phyloP scores from a whole-genome alignment of 2,888 invertebrate species.

The Agrotis segetum region DNA sequence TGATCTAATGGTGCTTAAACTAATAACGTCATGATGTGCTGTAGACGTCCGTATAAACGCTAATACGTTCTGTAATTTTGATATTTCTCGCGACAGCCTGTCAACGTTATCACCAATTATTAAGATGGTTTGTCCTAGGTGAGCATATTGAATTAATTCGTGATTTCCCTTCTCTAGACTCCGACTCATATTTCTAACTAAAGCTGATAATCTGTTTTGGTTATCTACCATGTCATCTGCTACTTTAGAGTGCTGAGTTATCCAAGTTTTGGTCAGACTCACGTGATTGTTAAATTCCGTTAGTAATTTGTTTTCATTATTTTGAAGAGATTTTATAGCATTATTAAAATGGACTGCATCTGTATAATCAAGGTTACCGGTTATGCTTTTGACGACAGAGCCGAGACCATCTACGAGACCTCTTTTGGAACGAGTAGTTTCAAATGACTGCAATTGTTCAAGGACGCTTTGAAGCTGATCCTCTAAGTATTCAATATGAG shows the following conservation, averaged over 20 bases:
- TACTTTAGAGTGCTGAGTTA: no score
- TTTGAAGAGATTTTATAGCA: background rate
- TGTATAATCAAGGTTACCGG: background rate
- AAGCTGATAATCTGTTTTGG: background rate
- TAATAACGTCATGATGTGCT: constrained; percentile 5
- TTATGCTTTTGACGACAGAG: background rate
- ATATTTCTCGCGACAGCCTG: background rate
- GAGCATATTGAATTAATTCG: constrained; percentile 7
- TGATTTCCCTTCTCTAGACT: background rate
- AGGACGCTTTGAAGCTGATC: background rate
- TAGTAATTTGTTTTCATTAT: background rate
- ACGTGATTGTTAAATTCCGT: constrained; percentile 1
- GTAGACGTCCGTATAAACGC: constrained; percentile 1
- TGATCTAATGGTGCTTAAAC: background rate
- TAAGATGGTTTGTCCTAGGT: background rate
- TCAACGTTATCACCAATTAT: background rate
- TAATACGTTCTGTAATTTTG: background rate
- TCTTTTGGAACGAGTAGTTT: background rate
- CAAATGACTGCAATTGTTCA: no score
- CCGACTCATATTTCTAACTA: background rate
- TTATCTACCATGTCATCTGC: background rate
- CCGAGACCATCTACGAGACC: constrained; percentile 4
- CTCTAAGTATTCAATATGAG: no score
- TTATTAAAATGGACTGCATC: background rate
- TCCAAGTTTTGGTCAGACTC: background rate